Evolutionary conservation across 2,113 vertebrate genomes (phyloP).

Genomic region (Acanthochromis polyacanthus): DNA sequence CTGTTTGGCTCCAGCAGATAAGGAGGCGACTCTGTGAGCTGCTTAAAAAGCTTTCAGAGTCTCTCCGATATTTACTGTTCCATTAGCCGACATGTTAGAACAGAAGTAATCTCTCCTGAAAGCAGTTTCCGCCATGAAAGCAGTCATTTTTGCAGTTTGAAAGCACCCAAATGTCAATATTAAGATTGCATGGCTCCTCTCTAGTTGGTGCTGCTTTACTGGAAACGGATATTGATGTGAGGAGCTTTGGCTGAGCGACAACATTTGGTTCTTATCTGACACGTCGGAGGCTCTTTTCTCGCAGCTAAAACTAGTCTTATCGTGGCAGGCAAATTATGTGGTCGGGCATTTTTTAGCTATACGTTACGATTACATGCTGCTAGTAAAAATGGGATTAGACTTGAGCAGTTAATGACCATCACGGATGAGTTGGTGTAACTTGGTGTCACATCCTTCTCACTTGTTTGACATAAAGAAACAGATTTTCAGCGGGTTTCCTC

Average conservation of each 20-base stretch:
- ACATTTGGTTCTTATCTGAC: conserved; percentile 36
- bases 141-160: conserved; percentile 20
- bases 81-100: conserved; percentile 36
- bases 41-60: conserved; percentile 46
- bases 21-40: conserved; percentile 41
- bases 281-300: conserved; percentile 5
- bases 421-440: conserved; percentile 25
- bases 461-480: conserved; percentile 18
- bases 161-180: conserved; percentile 24
- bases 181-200: conserved; percentile 16
- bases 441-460: conserved; percentile 5
- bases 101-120: conserved; percentile 41
- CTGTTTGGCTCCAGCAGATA: conserved; percentile 46
- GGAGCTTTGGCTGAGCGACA: conserved; percentile 42
- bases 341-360: conserved; percentile 4
- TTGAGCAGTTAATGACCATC: conserved; percentile 28
- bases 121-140: conserved; percentile 22
- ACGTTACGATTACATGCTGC: conserved; percentile 48
- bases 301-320: conserved; percentile 34
- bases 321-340: conserved; percentile 10
- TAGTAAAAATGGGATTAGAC: conserved; percentile 50
- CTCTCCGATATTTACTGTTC: conserved; percentile 36
- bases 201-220: conserved; percentile 28
- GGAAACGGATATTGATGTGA: conserved; percentile 30
- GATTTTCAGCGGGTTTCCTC: neutral